These are phyloP conservation scores for Rhagonycha fulva DNA, from an alignment of 2,888 invertebrate species.

Conservation along the genomic window DNA sequence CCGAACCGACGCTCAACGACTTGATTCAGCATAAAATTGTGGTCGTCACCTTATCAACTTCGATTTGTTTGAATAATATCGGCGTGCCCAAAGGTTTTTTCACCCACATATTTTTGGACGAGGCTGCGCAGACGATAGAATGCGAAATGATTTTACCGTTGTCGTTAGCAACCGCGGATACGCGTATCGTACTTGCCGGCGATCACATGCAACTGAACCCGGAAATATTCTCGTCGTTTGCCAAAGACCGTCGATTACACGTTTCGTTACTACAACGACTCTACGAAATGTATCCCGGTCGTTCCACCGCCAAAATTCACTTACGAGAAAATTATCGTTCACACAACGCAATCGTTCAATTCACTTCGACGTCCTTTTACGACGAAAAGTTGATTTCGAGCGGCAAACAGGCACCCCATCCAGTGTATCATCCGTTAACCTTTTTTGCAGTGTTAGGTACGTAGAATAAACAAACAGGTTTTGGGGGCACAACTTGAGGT, in stretches of 20 bases:
- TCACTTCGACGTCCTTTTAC: constrained; percentile 82
- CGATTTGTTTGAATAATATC: constrained; percentile 72
- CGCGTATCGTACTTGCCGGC: constrained; percentile 80
- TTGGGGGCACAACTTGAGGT: not conserved
- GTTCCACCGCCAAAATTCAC: constrained; percentile 77
- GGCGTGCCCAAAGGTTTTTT: constrained; percentile 71
- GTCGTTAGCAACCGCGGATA: constrained; percentile 70
- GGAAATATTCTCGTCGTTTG: constrained; percentile 77
- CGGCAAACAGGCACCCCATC: constrained; percentile 72
- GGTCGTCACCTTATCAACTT: constrained; percentile 79
- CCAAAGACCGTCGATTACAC: constrained; percentile 70
- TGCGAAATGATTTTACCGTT: constrained; percentile 83
- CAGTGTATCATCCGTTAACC: constrained; percentile 72
- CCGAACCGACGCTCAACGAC: constrained; percentile 72
- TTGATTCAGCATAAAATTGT: constrained; percentile 72
- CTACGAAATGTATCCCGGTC: constrained; percentile 74
- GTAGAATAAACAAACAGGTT: not conserved
- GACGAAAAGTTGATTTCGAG: constrained; percentile 76
- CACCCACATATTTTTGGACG: constrained; percentile 83
- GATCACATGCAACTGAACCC: constrained; percentile 87
- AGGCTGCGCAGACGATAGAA: constrained; percentile 87
- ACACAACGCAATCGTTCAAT: constrained; percentile 79
- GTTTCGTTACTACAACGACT: constrained; percentile 78
- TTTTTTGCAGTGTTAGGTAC: constrained; percentile 77
- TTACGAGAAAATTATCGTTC: constrained; percentile 83